Percentiles rank a stretch among this genome's conserved stretches.
Evolutionary conservation across 2,113 vertebrate genomes (phyloP).

Genomic region (Gila orcuttii): DNA sequence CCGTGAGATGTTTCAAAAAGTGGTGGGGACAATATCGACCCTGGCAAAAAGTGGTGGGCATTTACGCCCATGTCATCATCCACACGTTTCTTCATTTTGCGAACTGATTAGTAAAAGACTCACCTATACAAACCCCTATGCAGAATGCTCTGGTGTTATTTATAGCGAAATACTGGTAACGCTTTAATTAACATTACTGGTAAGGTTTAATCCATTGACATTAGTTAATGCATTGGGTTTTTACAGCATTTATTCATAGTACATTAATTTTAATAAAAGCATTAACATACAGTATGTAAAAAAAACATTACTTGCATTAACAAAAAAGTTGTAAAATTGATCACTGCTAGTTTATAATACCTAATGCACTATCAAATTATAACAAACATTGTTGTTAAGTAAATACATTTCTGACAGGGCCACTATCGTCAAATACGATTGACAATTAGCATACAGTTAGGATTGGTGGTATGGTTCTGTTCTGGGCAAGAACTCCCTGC

Average conservation of each 20-base stretch:
- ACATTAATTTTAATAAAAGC: neutral
- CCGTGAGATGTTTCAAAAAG: no score
- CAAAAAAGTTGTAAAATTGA: neutral
- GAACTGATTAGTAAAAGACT: no score
- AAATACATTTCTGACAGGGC: no score
- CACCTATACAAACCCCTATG: no score
- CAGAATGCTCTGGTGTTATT: neutral
- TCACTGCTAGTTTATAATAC: neutral
- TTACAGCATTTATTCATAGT: neutral
- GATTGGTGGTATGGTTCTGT: no score
- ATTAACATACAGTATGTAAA: neutral
- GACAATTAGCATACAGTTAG: no score
- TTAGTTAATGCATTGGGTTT: neutral
- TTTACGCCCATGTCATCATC: no score
- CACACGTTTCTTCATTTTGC: no score
- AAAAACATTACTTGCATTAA: neutral
- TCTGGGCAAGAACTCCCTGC: no score
- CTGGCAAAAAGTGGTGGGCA: no score
- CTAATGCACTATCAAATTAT: neutral
- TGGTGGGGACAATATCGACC: no score
- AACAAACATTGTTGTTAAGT: neutral
- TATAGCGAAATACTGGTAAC: neutral
- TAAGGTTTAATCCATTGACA: neutral
- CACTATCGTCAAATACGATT: no score
- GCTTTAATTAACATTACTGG: neutral